These are phyloP conservation scores for Agrotis exclamationis DNA, from an alignment of 2,888 invertebrate genomes.

Conservation along the genomic window DNA sequence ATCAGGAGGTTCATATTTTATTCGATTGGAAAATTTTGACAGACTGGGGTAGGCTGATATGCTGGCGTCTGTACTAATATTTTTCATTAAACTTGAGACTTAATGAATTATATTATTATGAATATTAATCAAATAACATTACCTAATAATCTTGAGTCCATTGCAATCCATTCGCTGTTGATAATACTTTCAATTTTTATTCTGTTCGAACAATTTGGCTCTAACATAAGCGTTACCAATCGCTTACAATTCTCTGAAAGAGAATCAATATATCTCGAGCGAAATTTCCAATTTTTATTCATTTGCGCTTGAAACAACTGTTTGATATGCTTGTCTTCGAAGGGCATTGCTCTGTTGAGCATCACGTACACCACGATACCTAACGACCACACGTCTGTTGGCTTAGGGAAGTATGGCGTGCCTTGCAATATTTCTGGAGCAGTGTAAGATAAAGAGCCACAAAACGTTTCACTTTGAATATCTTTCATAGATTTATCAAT, in stretches of 20 bases:
- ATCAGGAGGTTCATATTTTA: no score
- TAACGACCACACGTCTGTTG: constrained; percentile 95
- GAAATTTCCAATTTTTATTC: constrained; percentile 93
- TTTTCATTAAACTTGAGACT: no score
- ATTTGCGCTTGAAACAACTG: constrained; percentile 92
- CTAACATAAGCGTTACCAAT: constrained; percentile 92
- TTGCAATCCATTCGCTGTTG: constrained; percentile 92
- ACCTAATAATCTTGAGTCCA: constrained; percentile 92
- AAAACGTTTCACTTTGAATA: constrained; percentile 94
- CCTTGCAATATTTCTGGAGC: constrained; percentile 97
- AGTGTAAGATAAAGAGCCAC: constrained; percentile 96
- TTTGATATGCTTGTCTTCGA: constrained; percentile 94
- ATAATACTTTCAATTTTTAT: constrained; percentile 91
- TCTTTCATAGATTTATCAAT: constrained; percentile 83
- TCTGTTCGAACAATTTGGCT: constrained; percentile 92
- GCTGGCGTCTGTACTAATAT: no score
- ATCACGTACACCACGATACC: constrained; percentile 96
- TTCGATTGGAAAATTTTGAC: no score
- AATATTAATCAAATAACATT: constrained; percentile 2
- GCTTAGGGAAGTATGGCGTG: constrained; percentile 93
- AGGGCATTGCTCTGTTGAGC: constrained; percentile 96
- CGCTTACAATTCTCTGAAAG: constrained; percentile 92
- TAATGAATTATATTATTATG: no score
- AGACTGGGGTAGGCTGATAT: no score
- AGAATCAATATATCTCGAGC: constrained; percentile 91